Evolutionary conservation across 1,140 invertebrate genomes (phyloP).

Genomic region (Solenopsis invicta): DNA sequence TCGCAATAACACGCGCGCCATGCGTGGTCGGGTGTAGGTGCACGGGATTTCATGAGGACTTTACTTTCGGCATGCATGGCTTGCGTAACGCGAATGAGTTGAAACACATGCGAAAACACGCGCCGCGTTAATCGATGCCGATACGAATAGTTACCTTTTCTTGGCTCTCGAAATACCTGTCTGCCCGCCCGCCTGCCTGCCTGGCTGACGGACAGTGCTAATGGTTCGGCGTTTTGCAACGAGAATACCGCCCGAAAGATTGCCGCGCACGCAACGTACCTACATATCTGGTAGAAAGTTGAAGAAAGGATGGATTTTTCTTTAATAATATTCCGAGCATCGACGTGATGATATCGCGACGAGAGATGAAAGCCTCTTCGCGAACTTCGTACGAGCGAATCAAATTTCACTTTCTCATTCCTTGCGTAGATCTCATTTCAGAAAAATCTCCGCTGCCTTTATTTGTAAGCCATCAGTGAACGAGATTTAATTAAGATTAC

Average conservation of each 20-base stretch:
- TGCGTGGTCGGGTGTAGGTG: constrained; percentile 32
- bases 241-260: constrained; percentile 14
- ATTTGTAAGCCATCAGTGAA: not conserved
- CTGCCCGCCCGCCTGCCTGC: not conserved
- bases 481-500: not conserved
- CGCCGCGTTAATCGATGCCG: constrained; percentile 45
- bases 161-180: constrained; percentile 47
- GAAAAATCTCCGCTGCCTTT: not conserved
- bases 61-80: constrained; percentile 31
- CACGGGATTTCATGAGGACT: constrained; percentile 55
- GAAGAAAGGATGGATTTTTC: constrained; percentile 5
- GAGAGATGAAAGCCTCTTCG: constrained; percentile 1
- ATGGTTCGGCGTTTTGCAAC: constrained; percentile 42
- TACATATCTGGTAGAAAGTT: not conserved
- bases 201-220: not conserved
- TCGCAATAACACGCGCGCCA: constrained; percentile 9
- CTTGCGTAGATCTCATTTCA: not conserved
- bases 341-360: not conserved
- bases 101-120: constrained; percentile 6
- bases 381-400: not conserved
- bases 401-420: not conserved
- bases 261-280: not conserved
- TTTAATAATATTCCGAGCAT: not conserved
- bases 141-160: constrained; percentile 22
- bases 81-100: constrained; percentile 61